A percentile compares a stretch with the other conserved stretches of the same genome.
Evolutionary conservation across 2,113 vertebrate genomes (phyloP).

Genomic region (Carollia perspicillata): DNA sequence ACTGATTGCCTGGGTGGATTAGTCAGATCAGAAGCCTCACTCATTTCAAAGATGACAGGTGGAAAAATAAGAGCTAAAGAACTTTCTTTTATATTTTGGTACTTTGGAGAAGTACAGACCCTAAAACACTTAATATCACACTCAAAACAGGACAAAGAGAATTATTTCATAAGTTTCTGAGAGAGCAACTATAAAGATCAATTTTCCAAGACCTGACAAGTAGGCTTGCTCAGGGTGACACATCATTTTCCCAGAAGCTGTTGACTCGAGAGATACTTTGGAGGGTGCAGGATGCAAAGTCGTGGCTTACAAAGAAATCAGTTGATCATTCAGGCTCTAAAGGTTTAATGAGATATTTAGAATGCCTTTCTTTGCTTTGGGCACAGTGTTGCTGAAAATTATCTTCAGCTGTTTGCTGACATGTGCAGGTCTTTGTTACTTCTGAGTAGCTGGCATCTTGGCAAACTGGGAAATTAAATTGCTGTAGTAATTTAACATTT

Average conservation of each 20-base stretch:
- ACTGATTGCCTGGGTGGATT: not conserved
- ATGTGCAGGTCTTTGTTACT: constrained; percentile 65
- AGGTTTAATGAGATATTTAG: constrained; percentile 68
- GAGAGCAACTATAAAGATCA: not conserved
- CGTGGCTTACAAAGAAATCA: constrained; percentile 66
- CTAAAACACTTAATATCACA: not conserved
- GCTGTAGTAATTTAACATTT: constrained; percentile 71
- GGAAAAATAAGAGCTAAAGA: not conserved
- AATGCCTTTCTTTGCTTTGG: constrained; percentile 61
- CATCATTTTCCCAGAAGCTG: constrained; percentile 37
- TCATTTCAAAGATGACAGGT: not conserved
- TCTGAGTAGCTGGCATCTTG: constrained; percentile 50
- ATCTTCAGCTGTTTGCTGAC: constrained; percentile 75
- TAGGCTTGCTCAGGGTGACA: not conserved
- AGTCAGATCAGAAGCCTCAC: not conserved
- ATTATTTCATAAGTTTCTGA: not conserved
- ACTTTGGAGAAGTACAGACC: not conserved
- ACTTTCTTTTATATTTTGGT: not conserved
- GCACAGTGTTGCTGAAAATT: constrained; percentile 71
- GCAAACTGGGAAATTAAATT: constrained; percentile 52
- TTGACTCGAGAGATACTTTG: constrained; percentile 21
- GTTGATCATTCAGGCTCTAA: constrained; percentile 68
- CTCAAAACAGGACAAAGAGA: not conserved
- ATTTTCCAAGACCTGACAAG: constrained; percentile 14
- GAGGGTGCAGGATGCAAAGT: constrained; percentile 49